Percentiles rank a stretch among this genome's conserved stretches.
phyloP scores from a whole-genome alignment of 1,140 invertebrate species.

The Wiebesia pumilae region DNA sequence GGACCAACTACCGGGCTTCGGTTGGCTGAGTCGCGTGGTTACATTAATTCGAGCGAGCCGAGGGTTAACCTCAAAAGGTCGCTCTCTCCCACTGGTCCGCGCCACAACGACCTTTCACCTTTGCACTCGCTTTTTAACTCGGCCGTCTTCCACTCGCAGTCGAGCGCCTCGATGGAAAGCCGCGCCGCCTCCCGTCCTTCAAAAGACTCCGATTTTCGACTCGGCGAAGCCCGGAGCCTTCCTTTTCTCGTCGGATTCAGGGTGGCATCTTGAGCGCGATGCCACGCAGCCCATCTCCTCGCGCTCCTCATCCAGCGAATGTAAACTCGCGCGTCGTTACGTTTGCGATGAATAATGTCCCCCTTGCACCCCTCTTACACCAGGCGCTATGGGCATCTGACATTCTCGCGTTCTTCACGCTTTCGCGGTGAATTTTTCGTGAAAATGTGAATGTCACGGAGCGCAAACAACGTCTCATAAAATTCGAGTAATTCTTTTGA shows the following conservation, averaged over 20 bases:
- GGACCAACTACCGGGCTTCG: neutral
- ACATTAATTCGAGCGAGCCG: conserved; percentile 43
- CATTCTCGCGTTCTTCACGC: neutral
- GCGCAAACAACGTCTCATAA: neutral
- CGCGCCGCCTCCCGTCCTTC: neutral
- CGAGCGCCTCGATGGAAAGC: conserved; percentile 34
- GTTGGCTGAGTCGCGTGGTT: conserved; percentile 42
- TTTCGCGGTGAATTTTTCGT: neutral
- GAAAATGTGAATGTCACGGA: neutral
- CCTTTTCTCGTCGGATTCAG: conserved; percentile 4
- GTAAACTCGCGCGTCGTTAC: conserved; percentile 32
- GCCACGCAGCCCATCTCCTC: conserved; percentile 1
- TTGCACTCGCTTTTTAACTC: conserved; percentile 44
- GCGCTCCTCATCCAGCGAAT: conserved; percentile 27
- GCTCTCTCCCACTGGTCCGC: conserved; percentile 11
- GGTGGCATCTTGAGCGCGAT: conserved; percentile 26
- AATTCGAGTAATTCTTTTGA: neutral
- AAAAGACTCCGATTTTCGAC: conserved; percentile 46
- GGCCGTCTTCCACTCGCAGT: conserved; percentile 22
- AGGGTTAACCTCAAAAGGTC: conserved; percentile 54
- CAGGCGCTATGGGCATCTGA: no score
- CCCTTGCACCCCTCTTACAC: neutral
- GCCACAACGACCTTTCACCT: conserved; percentile 58
- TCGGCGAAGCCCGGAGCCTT: conserved; percentile 1
- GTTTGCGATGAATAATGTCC: conserved; percentile 11